Evolutionary conservation across 2,888 invertebrate species (phyloP).

Genomic region (Platycheirus albimanus): DNA sequence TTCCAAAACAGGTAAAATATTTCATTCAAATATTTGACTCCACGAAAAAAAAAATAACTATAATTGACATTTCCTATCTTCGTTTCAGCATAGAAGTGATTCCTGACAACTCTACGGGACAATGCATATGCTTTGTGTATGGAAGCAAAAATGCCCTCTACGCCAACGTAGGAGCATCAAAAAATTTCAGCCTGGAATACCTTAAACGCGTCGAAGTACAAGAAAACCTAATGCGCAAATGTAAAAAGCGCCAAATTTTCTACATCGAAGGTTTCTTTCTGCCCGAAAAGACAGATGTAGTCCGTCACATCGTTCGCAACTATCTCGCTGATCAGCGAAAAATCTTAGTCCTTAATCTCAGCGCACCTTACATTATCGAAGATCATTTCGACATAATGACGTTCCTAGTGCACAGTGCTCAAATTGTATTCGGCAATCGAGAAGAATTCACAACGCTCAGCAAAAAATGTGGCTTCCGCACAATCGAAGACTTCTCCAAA

Average conservation of each 20-base stretch:
- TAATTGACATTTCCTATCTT: not conserved
- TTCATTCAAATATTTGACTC: too few species aligned
- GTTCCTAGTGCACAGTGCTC: slow-evolving; percentile 82
- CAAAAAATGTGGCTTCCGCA: slow-evolving; percentile 74
- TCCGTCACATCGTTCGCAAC: slow-evolving; percentile 82
- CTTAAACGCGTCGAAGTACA: slow-evolving; percentile 77
- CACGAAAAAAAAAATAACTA: too few species aligned
- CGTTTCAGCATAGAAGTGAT: slow-evolving; percentile 78
- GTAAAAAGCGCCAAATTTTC: slow-evolving; percentile 81
- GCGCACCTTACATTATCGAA: slow-evolving; percentile 84
- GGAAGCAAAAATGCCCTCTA: slow-evolving; percentile 83
- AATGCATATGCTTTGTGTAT: slow-evolving; percentile 83
- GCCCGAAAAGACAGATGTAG: slow-evolving; percentile 83
- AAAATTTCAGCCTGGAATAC: slow-evolving; percentile 80
- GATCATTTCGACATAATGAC: slow-evolving; percentile 81
- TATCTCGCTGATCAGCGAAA: slow-evolving; percentile 81
- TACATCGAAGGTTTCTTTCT: slow-evolving; percentile 86
- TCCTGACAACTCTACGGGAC: slow-evolving; percentile 83
- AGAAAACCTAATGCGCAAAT: slow-evolving; percentile 77
- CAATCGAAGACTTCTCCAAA: slow-evolving; percentile 75
- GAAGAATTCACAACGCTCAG: slow-evolving; percentile 84
- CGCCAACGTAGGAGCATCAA: slow-evolving; percentile 85
- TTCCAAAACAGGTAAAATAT: too few species aligned
- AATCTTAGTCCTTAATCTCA: slow-evolving; percentile 84
- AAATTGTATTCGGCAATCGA: slow-evolving; percentile 85